Base-by-base conservation (phyloP, 1,140 invertebrate species). In the Macrotrachela quadricornifera region DNA sequence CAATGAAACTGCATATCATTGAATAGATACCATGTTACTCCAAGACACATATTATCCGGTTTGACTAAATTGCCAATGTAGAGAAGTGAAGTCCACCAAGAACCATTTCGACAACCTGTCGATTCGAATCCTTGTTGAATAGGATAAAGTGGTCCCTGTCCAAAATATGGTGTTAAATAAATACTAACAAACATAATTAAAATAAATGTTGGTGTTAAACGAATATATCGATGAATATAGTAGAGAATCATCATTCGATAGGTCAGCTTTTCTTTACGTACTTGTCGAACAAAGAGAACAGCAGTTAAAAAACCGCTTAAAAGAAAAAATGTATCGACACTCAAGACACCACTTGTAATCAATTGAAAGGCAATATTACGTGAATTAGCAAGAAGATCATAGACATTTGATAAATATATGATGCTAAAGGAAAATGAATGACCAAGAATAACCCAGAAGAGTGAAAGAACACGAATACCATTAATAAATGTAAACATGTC, bases 241-340 rank as follows among this genome's bases (percentile, higher is more conserved):
- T 47, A 53, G 16, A 40, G 46, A 1, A 53, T 10, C 37, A 53
- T 53, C 1, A 53, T 36, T 41, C 36, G 42, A 13, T 11, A 10
- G 21, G 45, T 16, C 14, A 53, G 18, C 37, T 53, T 53, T 40
- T 51, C 18, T 13, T 59, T 60, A 68, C 62, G 60, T 40, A 73
- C 60, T 56, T 74, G 69, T 58, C 64, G 67, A 58, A 78, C 43
- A 56, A 71, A 66, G 2, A 73, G 60, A 58, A 78, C 78, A 1
- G 73, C 62, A 0, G 76, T 60, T 0, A 79, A 62, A 1, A 77
- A 62, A 43, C 78, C 78, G 58, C 78, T 78, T 37, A 67, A 38
- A 12, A 85, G 83, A 70, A 88, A 87, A 71, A 87, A 88, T 9
- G 83, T 83, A 65, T 87, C 84, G 17, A 87, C 84, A 42, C 83